A percentile compares a stretch with the other conserved stretches of the same genome.
Evolutionary conservation across 2,888 invertebrate species (phyloP).

Genomic region (Erebia aethiops): DNA sequence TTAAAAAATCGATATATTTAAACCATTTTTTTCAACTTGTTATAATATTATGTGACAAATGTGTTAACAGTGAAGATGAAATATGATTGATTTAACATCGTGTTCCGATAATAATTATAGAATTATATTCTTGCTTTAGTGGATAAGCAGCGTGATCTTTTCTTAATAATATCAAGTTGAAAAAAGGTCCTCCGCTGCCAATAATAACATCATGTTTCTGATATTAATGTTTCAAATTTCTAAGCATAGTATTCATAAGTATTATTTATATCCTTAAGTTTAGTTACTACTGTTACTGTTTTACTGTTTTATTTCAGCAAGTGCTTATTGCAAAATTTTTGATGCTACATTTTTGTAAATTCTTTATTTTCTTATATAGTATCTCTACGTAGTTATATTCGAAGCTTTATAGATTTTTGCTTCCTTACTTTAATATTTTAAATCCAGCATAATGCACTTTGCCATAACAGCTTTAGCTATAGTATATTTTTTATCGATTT

Average conservation of each 20-base stretch:
- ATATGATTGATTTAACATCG: conserved; percentile 19
- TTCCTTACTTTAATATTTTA: not conserved
- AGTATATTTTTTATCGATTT: not conserved
- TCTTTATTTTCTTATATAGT: not conserved
- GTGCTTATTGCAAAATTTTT: too few species aligned
- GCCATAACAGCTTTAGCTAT: not conserved
- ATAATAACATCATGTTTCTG: conserved; percentile 52
- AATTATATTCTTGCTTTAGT: conserved; percentile 24
- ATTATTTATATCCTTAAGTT: too few species aligned
- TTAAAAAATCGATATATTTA: conserved; percentile 42
- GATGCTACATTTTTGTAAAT: not conserved
- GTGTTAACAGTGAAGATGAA: conserved; percentile 36
- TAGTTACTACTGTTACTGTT: too few species aligned
- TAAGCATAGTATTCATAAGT: not conserved
- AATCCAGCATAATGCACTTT: not conserved
- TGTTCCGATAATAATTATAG: conserved; percentile 18
- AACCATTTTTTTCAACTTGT: conserved; percentile 69
- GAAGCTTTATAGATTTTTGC: not conserved
- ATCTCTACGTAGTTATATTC: not conserved
- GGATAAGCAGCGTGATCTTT: conserved; percentile 36
- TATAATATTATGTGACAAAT: conserved; percentile 42
- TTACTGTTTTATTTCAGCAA: too few species aligned
- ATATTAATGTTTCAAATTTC: not conserved
- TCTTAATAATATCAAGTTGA: conserved; percentile 61
- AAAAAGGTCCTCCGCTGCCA: conserved; percentile 66